Conservation (phyloP, 2,888 invertebrate genomes). For the Trissolcus brochymenae region DNA sequence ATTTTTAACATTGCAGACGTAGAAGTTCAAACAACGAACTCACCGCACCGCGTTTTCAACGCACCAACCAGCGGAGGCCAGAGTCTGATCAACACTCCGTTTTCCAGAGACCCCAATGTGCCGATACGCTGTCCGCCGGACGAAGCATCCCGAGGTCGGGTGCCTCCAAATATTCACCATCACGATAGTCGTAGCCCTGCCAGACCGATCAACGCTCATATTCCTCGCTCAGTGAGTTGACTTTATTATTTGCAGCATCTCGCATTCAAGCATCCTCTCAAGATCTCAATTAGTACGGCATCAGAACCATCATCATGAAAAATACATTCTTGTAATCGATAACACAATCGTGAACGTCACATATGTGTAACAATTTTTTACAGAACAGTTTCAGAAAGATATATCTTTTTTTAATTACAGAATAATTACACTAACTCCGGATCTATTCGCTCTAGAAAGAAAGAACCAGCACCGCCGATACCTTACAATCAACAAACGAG, state of each 20-base stretch:
- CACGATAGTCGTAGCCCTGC: constrained; percentile 63
- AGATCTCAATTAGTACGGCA: too few relatives aligned
- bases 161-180: constrained; percentile 61
- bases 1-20: constrained; percentile 69
- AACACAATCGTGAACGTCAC: too few relatives aligned
- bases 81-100: constrained; percentile 75
- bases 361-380: too few relatives aligned
- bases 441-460: constrained; percentile 79
- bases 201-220: constrained; percentile 66
- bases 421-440: constrained; percentile 80
- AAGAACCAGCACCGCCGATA: constrained; percentile 70
- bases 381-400: too few relatives aligned
- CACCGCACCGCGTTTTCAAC: constrained; percentile 71
- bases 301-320: too few relatives aligned
- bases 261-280: too few relatives aligned
- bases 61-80: constrained; percentile 67
- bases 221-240: constrained; percentile 70
- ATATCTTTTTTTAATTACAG: constrained; percentile 58
- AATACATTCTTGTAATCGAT: too few relatives aligned
- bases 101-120: constrained; percentile 74
- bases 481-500: constrained; percentile 64
- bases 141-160: constrained; percentile 61
- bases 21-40: constrained; percentile 75
- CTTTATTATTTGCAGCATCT: too few relatives aligned
- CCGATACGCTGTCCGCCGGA: constrained; percentile 71